Percentiles rank a stretch among this genome's conserved stretches.
Evolutionary conservation across 2,113 vertebrate genomes (phyloP).

Genomic region (Asarcornis scutulata): DNA sequence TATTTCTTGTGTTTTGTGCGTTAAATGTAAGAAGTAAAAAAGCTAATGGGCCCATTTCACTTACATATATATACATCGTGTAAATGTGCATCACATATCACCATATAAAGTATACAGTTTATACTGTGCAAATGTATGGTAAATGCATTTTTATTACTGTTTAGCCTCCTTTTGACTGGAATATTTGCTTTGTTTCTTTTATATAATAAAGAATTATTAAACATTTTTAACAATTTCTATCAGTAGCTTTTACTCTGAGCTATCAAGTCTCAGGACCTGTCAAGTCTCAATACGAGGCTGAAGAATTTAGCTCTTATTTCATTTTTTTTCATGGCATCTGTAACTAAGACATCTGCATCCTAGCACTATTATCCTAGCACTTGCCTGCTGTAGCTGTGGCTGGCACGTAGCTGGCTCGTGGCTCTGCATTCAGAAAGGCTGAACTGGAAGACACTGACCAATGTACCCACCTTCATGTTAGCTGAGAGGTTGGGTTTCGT

Average conservation of each 20-base stretch:
- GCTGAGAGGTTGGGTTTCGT: background rate
- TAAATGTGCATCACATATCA: background rate
- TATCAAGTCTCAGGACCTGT: background rate
- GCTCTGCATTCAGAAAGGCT: background rate
- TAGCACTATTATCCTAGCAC: background rate
- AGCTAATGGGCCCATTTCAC: background rate
- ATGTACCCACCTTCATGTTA: background rate
- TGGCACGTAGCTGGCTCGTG: fast-evolving
- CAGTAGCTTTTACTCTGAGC: background rate
- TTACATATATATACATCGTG: background rate
- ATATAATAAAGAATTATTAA: background rate
- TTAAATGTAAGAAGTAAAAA: background rate
- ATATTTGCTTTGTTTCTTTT: background rate
- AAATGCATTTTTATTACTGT: background rate
- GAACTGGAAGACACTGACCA: background rate
- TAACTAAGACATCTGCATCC: background rate
- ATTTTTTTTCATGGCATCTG: background rate
- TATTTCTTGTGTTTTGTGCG: background rate
- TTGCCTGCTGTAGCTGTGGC: background rate
- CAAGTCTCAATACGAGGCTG: background rate
- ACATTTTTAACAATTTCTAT: background rate
- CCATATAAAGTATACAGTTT: background rate
- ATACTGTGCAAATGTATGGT: background rate
- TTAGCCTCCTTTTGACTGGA: background rate
- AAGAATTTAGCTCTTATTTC: background rate